A percentile compares a stretch with the other conserved stretches of the same genome.
These are phyloP conservation scores for Gisinianus flammeolus DNA, from an alignment of 2,888 invertebrate species.

Conservation along the genomic window DNA sequence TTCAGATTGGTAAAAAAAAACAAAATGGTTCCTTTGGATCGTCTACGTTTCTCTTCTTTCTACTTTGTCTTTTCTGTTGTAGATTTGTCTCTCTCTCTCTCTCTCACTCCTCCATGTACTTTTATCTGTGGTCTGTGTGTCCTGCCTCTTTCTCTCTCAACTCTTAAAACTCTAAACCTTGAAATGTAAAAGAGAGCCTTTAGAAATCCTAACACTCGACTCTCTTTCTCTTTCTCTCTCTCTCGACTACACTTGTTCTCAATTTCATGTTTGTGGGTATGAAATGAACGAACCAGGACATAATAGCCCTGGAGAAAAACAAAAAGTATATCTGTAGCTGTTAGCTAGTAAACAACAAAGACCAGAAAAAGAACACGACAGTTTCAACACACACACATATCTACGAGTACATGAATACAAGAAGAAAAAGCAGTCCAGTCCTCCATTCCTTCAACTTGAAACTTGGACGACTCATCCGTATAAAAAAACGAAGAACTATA, in stretches of 20 bases:
- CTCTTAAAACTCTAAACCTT: conserved; percentile 2
- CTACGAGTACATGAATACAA: not conserved
- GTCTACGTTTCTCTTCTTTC: not conserved
- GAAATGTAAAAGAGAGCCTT: conserved; percentile 10
- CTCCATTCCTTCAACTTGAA: not conserved
- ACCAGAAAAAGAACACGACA: not conserved
- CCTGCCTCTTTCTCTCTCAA: not conserved
- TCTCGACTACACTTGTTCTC: not conserved
- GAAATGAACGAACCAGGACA: not conserved
- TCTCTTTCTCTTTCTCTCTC: not conserved
- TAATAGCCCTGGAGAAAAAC: conserved; percentile 14
- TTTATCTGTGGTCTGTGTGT: not conserved
- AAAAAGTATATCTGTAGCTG: not conserved
- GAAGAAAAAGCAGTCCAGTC: not conserved
- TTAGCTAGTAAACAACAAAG: not conserved
- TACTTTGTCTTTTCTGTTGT: not conserved
- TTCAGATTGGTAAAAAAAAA: not conserved
- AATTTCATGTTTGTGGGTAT: not conserved
- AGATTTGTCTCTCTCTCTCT: conserved; percentile 10
- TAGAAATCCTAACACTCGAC: conserved; percentile 8
- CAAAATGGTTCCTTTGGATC: conserved; percentile 1
- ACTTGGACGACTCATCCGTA: too few species aligned
- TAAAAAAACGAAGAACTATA: too few species aligned
- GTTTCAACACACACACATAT: not conserved
- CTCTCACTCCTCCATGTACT: not conserved